Base-by-base conservation (phyloP, 1,140 invertebrate genomes). In the Phenacoccus solenopsis region DNA sequence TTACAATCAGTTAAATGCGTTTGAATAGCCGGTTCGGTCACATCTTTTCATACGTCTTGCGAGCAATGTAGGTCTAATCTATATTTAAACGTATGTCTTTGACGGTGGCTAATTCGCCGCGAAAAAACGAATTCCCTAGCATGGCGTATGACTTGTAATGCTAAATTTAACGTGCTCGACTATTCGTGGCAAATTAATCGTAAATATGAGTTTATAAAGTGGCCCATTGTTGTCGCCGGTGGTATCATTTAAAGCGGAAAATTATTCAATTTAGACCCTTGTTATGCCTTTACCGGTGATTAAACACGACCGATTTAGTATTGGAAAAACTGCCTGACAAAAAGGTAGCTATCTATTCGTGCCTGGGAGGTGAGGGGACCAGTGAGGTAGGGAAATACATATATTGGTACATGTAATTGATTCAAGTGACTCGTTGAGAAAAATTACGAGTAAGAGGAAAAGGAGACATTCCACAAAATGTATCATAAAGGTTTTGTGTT, bases 1-100 rank as follows among this genome's bases (percentile, higher is more conserved):
- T 64, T 64, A 64, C 21, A 64, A 64, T 64, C 59, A 64, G 59
- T 24, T 64, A 64, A 64, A 7, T 64, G 22, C 22, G 21, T 64
- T 64, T 64, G 10, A 64, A 64, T 64, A 25, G 59, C 2, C 21
- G 22, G 59, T 25, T 22, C 4, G 16, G 59, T 64, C 59, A 22
- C 22, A 64, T 64, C 59, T 64, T 22, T 64, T 24, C n/a, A n/a
- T n/a, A n/a, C 38, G 13, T 5, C 30, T 32, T 32, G 13, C 30
- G 30, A 32, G 30, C 30, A 13, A 32, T 32, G 30, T 32, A 32
- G 13, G 30, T 13, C 30, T 32, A 32, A 32, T 32, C 30, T 13
- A 32, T 32, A 32, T 32, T 32, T 7, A 32, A 32, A 49, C 38
- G 38, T 9, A 16, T 16, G 16, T 49, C 5, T 32, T 32, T 32